Percentiles rank a stretch among this genome's conserved stretches.
Conservation (phyloP, 2,888 invertebrate species). For the Agrochola circellaris region DNA sequence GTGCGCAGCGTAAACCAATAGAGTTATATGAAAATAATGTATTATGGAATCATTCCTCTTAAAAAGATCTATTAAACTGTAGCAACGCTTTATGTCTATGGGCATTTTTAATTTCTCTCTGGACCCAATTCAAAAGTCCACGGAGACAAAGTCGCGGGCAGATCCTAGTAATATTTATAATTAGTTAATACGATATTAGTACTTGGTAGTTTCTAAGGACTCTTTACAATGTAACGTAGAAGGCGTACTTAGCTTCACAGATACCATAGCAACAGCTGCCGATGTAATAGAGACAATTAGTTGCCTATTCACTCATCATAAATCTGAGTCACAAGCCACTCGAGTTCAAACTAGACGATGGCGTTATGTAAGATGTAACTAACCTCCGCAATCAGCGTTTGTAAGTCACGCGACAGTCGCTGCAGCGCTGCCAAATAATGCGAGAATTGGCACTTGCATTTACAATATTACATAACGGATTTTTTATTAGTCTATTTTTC, state of each 20-base stretch:
- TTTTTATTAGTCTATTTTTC: conserved; percentile 38
- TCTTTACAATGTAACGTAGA: neutral
- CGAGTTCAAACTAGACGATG: conserved; percentile 33
- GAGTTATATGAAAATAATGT: too few species aligned
- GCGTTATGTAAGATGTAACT: conserved; percentile 74
- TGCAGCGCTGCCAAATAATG: conserved; percentile 70
- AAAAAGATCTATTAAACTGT: too few species aligned
- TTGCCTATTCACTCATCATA: conserved; percentile 29
- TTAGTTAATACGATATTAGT: neutral
- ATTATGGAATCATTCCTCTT: too few species aligned
- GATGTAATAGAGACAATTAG: conserved; percentile 23
- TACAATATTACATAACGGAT: conserved; percentile 48
- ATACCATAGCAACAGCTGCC: conserved; percentile 38
- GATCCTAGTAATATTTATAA: neutral
- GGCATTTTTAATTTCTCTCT: neutral
- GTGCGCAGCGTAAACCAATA: too few species aligned
- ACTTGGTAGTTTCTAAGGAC: conserved; percentile 9
- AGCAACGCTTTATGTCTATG: too few species aligned
- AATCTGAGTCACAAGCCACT: conserved; percentile 55
- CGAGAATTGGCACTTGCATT: conserved; percentile 66
- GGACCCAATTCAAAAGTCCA: neutral
- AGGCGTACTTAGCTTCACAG: conserved; percentile 1
- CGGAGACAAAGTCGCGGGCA: neutral
- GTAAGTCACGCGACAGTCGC: conserved; percentile 74
- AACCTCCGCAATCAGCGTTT: conserved; percentile 66